Evolutionary conservation across 2,113 vertebrate species (phyloP).

Genomic region (Micronycteris hirsuta): DNA sequence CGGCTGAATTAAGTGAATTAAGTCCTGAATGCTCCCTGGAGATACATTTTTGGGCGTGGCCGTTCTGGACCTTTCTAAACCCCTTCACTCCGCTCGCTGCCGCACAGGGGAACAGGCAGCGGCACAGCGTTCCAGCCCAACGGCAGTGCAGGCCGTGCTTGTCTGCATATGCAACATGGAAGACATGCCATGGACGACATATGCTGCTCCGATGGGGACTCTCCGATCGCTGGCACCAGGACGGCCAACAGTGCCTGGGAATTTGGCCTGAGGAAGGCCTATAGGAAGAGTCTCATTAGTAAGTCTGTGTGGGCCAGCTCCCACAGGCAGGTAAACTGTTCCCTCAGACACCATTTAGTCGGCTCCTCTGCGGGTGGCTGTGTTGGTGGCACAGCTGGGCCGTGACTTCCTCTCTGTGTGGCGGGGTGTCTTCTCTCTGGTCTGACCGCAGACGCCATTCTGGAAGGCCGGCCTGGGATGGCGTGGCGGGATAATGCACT

Average conservation of each 20-base stretch:
- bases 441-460: neutral
- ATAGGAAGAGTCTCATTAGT: constrained; percentile 65
- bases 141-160: neutral
- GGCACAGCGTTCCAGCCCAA: neutral
- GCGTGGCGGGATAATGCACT: neutral
- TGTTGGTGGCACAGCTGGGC: neutral
- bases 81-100: neutral
- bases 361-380: neutral
- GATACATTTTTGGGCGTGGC: neutral
- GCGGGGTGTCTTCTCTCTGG: neutral
- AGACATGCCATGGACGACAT: constrained; percentile 48
- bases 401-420: neutral
- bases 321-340: constrained; percentile 38
- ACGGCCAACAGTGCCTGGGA: constrained; percentile 42
- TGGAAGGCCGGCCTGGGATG: neutral
- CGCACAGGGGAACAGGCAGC: neutral
- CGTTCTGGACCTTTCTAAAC: neutral
- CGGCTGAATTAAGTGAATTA: neutral
- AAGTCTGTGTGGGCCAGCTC: constrained; percentile 50
- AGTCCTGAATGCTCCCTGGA: neutral
- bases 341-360: constrained; percentile 40
- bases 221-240: constrained; percentile 58
- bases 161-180: neutral
- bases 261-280: constrained; percentile 62
- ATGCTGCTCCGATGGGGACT: constrained; percentile 58